Evolutionary conservation across 92 coral and sea anemone species (phyloP).

Genomic region (Isaurus tuberculatus): DNA sequence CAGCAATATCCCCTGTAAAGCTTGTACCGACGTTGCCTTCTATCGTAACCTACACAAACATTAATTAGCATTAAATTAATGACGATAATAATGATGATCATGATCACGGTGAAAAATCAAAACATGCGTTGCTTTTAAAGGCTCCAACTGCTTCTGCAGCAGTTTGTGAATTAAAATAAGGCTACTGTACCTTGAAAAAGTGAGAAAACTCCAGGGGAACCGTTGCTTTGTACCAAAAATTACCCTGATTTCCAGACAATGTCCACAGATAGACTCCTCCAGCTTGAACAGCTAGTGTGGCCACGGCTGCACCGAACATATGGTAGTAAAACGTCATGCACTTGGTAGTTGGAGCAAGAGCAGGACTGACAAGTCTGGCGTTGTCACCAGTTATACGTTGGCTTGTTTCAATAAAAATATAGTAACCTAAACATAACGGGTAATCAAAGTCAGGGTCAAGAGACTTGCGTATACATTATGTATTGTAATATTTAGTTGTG

Average conservation of each 20-base stretch:
- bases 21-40: constrained; percentile 31
- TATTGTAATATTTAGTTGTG: neutral
- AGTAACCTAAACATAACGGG: constrained; percentile 53
- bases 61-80: neutral
- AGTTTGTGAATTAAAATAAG: neutral
- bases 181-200: constrained; percentile 56
- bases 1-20: constrained; percentile 31
- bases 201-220: constrained; percentile 67
- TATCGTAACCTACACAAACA: constrained; percentile 28
- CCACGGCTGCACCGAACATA: constrained; percentile 68
- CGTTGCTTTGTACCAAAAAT: constrained; percentile 81
- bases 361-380: constrained; percentile 71
- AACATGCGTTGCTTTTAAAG: neutral
- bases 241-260: constrained; percentile 76
- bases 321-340: constrained; percentile 86
- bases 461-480: too few species aligned
- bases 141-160: too few species aligned
- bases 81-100: too few species aligned
- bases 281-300: constrained; percentile 63
- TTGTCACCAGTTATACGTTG: constrained; percentile 43
- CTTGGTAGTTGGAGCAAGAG: constrained; percentile 46
- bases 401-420: constrained; percentile 71
- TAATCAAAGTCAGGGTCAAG: too few species aligned
- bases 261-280: constrained; percentile 65
- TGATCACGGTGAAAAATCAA: too few species aligned